Evolutionary conservation across 2,113 vertebrate genomes (phyloP), one percentile per base, ranked within the genome.

Genomic region (Hemiprocne comata): DNA sequence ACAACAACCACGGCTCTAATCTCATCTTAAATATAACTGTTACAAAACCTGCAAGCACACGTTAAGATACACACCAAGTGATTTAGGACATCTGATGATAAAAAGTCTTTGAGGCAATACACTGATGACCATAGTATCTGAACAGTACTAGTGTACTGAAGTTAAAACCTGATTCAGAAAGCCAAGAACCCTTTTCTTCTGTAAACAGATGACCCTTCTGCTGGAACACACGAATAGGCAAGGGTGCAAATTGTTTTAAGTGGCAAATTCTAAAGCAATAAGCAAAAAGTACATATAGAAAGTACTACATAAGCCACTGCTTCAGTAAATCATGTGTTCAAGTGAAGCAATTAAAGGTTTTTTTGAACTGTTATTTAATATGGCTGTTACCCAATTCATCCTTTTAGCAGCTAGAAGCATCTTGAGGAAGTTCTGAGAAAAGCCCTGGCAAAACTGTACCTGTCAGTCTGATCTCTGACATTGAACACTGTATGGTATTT

Each of bases 81-180:
- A 34, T 61, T 54, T 26, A 44, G 8, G 33, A 72, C 28, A 69
- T 42, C 40, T 20, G 20, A 54, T 7, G 5, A 12, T 29, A 76
- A 50, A 21, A 80, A 19, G 34, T 12, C 20, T 21, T 28, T 55
- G 20, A 83, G 28, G 31, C 7, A 38, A 66, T 90, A 81, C 0
- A 0, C 6, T 14, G 25, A 73, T 5, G 7, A 23, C 44, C 4
- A n/a, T 0, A 50, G 6, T 6, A 48, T 40, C 25, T 57, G 10
- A 89, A 57, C 9, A 69, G 21, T 15, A 58, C n/a, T n/a, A n/a
- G n/a, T n/a, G 11, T 36, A 44, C 9, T 9, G 12, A 82, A 48
- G 17, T 29, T 67, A 51, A 25, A 78, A 54, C 33, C 5, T 61
- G 12, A 74, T 12, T 24, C 17, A 55, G 14, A 80, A 87, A 83